phyloP scores from a whole-genome alignment of 2,797 vertebrate species.

The Danio kyathit region DNA sequence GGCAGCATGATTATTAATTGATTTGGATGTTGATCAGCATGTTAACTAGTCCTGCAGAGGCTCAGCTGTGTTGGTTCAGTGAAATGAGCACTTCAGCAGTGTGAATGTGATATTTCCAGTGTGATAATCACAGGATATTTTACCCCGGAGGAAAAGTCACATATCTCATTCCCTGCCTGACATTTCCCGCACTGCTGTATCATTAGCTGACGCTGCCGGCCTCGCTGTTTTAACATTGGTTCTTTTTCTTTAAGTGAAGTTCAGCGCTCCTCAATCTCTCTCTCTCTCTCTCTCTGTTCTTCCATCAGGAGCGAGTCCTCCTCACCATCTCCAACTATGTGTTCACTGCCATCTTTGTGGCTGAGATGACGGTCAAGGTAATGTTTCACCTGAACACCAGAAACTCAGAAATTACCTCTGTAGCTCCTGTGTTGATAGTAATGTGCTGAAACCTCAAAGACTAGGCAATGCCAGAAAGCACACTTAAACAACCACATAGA shows the following conservation, averaged over 20 bases:
- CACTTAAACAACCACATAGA: too few relatives aligned
- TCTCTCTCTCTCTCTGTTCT: not conserved
- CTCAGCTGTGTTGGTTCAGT: not conserved
- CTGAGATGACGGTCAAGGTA: constrained; percentile 92
- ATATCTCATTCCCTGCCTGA: not conserved
- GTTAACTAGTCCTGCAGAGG: not conserved
- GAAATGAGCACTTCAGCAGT: not conserved
- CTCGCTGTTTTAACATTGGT: not conserved
- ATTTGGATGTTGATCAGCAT: too few relatives aligned
- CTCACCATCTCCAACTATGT: constrained; percentile 92
- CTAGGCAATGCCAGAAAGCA: too few relatives aligned
- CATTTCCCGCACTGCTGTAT: not conserved
- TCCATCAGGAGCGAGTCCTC: constrained; percentile 85
- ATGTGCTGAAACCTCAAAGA: too few relatives aligned
- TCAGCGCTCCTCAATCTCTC: not conserved
- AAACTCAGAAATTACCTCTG: too few relatives aligned
- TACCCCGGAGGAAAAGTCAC: not conserved
- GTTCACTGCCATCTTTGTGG: constrained; percentile 91
- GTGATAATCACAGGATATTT: not conserved
- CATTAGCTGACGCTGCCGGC: not conserved
- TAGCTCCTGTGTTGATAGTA: too few relatives aligned
- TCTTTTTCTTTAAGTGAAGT: not conserved
- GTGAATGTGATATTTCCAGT: constrained; percentile 10
- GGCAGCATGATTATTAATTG: too few relatives aligned
- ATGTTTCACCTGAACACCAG: constrained; percentile 18